These are phyloP conservation scores for Byasa hedistus DNA, from an alignment of 2,888 invertebrate genomes.

Conservation along the genomic window DNA sequence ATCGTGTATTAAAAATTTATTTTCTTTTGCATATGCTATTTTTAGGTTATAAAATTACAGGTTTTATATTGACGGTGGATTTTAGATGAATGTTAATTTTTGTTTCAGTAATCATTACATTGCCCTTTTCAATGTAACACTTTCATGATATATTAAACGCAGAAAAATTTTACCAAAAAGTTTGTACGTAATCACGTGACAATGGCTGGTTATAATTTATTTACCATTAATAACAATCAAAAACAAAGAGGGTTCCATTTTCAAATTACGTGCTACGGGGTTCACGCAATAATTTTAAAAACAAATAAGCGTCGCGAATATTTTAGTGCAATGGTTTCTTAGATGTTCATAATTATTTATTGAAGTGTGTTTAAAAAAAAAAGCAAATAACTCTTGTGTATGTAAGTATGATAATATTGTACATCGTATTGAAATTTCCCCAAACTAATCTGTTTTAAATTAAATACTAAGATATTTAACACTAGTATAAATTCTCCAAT, in stretches of 20 bases:
- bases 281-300: background rate
- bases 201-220: background rate
- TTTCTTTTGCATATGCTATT: background rate
- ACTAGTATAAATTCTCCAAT: too few species aligned
- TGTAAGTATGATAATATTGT: too few species aligned
- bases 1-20: constrained; percentile 9
- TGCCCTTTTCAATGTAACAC: too few species aligned
- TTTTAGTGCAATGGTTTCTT: background rate
- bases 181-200: background rate
- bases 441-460: too few species aligned
- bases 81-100: too few species aligned
- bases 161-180: background rate
- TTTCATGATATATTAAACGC: background rate
- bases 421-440: too few species aligned
- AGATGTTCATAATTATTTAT: too few species aligned
- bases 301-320: background rate
- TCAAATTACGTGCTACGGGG: background rate
- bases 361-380: too few species aligned
- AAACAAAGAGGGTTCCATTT: background rate
- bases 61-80: too few species aligned
- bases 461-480: too few species aligned
- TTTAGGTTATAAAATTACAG: background rate
- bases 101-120: too few species aligned
- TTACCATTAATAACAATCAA: background rate
- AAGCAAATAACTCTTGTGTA: too few species aligned